Conservation (phyloP, 2,113 vertebrate genomes). For the Hemibagrus wyckioides region DNA sequence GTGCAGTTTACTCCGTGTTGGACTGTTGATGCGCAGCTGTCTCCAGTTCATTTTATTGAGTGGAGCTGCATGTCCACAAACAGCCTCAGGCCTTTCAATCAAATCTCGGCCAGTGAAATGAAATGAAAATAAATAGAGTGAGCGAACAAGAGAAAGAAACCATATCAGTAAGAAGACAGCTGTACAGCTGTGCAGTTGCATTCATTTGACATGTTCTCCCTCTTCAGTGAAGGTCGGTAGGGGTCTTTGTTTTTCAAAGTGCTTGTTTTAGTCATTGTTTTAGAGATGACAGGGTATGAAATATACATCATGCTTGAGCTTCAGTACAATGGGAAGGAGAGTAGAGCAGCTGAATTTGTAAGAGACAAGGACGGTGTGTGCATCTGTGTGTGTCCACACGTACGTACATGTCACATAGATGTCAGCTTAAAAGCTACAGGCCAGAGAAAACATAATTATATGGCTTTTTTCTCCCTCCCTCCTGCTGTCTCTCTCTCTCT, state of each 20-base stretch:
- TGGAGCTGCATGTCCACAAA: constrained; percentile 46
- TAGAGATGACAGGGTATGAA: constrained; percentile 47
- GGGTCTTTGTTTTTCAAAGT: constrained; percentile 6
- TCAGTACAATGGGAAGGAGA: constrained; percentile 37
- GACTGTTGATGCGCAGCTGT: constrained; percentile 27
- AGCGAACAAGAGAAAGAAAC: constrained; percentile 20
- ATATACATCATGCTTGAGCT: constrained; percentile 43
- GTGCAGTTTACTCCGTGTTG: background rate
- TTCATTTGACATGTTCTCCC: constrained; percentile 32
- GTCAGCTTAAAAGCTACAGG: constrained; percentile 44
- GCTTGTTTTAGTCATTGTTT: constrained; percentile 27
- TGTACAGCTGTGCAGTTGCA: constrained; percentile 18
- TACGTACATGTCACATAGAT: constrained; percentile 36
- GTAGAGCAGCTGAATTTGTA: constrained; percentile 34
- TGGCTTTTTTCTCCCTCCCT: constrained; percentile 33
- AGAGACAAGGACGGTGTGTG: constrained; percentile 25
- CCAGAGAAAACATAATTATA: constrained; percentile 46
- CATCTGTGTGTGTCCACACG: constrained; percentile 1
- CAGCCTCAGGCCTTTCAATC: constrained; percentile 53
- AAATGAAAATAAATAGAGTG: constrained; percentile 49
- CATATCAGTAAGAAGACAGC: constrained; percentile 31
- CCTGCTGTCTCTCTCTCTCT: constrained; percentile 5
- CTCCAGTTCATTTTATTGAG: constrained; percentile 44
- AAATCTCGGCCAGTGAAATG: constrained; percentile 51
- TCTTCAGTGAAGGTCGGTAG: constrained; percentile 11